Percentiles rank a stretch among this genome's conserved stretches.
phyloP scores from a whole-genome alignment of 2,888 invertebrate genomes.

The Hemaris fuciformis region DNA sequence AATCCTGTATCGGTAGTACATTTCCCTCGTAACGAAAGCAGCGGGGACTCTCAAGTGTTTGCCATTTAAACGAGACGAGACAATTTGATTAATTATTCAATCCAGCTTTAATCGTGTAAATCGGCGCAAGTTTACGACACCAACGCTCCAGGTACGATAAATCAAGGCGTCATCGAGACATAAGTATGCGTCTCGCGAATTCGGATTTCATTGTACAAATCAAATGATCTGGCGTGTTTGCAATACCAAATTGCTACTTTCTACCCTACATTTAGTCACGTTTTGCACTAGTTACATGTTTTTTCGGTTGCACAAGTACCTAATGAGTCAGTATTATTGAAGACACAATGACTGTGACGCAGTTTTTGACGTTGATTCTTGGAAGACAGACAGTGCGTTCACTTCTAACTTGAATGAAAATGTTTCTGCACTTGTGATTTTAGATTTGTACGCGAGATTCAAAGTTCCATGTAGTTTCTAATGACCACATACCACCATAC shows the following conservation, averaged over 20 bases:
- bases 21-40: no score
- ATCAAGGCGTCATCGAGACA: neutral
- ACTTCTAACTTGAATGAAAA: no score
- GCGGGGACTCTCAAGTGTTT: neutral
- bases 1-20: no score
- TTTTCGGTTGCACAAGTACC: neutral
- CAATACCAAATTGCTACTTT: neutral
- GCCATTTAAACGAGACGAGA: neutral
- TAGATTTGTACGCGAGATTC: no score
- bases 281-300: neutral
- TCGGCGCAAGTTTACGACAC: neutral
- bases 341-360: no score
- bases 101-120: neutral
- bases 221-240: neutral
- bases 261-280: constrained; percentile 5
- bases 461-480: no score
- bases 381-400: no score
- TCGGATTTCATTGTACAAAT: constrained; percentile 9
- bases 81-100: neutral
- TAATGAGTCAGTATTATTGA: neutral
- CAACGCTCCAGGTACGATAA: neutral
- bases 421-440: no score
- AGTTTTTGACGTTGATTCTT: no score
- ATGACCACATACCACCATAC: no score
- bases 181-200: neutral